Conservation (phyloP, 2,888 invertebrate genomes). For the Cristatella mucedo region DNA sequence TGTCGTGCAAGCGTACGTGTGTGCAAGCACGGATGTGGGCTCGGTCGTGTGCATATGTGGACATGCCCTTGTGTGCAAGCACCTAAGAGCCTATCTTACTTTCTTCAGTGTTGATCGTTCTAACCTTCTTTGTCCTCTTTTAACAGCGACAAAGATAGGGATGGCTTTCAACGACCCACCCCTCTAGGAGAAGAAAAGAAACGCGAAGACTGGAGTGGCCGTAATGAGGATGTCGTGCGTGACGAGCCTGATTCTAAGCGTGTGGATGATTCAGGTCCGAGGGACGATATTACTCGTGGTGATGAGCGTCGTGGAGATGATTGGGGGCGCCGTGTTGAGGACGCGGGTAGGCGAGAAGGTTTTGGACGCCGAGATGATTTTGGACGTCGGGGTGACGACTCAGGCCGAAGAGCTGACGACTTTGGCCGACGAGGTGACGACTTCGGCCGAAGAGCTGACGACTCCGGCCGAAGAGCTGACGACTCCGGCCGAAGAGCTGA, state of each 20-base stretch:
- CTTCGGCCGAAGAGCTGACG: slow-evolving; percentile 5
- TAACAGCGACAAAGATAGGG: too few species aligned
- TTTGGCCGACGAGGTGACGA: slow-evolving; percentile 9
- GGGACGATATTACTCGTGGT: slow-evolving; percentile 10
- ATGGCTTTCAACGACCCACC: too few species aligned
- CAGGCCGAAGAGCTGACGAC: background rate
- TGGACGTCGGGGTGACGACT: background rate
- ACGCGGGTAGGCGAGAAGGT: slow-evolving; percentile 11
- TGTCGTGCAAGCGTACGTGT: too few species aligned
- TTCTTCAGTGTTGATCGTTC: too few species aligned
- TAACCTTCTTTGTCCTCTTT: too few species aligned
- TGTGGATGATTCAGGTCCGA: slow-evolving; percentile 8
- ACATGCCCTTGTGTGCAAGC: too few species aligned
- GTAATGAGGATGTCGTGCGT: background rate
- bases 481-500: background rate
- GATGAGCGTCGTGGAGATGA: slow-evolving; percentile 14
- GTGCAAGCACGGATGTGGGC: too few species aligned
- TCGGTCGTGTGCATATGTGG: too few species aligned
- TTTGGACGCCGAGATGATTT: slow-evolving; percentile 13
- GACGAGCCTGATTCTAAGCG: slow-evolving; percentile 3
- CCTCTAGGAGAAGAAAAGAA: slow-evolving; percentile 2
- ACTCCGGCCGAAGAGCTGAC: background rate
- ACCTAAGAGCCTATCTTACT: too few species aligned
- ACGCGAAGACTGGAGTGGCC: background rate
- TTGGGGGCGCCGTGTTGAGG: slow-evolving; percentile 6